Evolutionary conservation across 2,888 invertebrate genomes (phyloP), one percentile per base, ranked within the genome.

Genomic region (Cataglyphis cursor): DNA sequence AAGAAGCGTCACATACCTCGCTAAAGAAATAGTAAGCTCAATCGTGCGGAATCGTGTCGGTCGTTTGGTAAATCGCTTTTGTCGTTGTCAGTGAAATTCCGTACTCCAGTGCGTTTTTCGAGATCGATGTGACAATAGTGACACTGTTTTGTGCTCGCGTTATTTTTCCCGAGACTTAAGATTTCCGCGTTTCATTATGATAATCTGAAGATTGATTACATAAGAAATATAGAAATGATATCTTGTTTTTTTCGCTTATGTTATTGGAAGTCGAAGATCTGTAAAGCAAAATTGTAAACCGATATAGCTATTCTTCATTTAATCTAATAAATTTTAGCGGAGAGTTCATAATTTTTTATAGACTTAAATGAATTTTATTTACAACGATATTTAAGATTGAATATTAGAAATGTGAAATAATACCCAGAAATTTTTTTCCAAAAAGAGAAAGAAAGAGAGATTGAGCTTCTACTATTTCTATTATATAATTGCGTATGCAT

Each of bases 1-100:
- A 54, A n/a, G 41, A 66, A 35, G 38, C 62, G n/a, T 48, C 62
- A 44, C 24, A 61, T 31, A 38, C 41, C 54, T 57, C 59, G 66
- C 10, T 24, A 35, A 83, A 75, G 62, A 44, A 51, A 57, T 65
- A 68, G 72, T 78, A 81, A 83, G 73, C 28, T 75, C 64, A 41
- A n/a, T 83, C 76, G 59, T 48, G 41, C 18, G 82, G 61, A 73
- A 81, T 82, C 66, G 68, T 51, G 8, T 64, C 41, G 28, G 15
- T 75, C 78, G 81, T 57, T 78, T 62, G 44, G 65, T 35, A 41
- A 8, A 51, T 48, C 59, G 48, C 62, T 76, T 54, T 75, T 85
- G 35, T 65, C 70, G 28, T 51, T 21, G 12, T 28, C 35, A 15
- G 54, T 41, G 62, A 76, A 72, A 85, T 70, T 68, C 64, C 78